Percentiles rank a stretch among this genome's conserved stretches.
Evolutionary conservation across 2,888 invertebrate species (phyloP).

Genomic region (Exephanes ischioxanthus): DNA sequence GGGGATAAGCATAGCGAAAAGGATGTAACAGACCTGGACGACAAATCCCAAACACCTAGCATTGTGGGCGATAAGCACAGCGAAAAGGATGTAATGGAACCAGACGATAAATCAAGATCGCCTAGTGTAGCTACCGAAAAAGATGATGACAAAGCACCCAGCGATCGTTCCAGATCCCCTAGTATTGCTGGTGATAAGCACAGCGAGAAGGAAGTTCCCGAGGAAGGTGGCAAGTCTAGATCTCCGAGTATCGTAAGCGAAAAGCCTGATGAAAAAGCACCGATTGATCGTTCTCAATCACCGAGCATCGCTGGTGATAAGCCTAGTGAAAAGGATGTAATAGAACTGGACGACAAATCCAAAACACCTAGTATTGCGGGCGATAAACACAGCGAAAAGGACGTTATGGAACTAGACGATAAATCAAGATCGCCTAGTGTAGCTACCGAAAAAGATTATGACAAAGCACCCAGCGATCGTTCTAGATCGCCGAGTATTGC

Average conservation of each 20-base stretch:
- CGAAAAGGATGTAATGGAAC: constrained; percentile 9
- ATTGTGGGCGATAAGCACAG: constrained; percentile 28
- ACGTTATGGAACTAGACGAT: too few relatives aligned
- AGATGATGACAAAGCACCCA: too few relatives aligned
- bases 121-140: too few relatives aligned
- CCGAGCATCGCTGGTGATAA: not conserved
- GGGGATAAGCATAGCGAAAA: constrained; percentile 11
- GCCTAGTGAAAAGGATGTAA: constrained; percentile 42
- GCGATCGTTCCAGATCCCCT: too few relatives aligned
- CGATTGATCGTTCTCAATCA: too few relatives aligned
- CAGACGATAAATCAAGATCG: not conserved
- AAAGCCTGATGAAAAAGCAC: too few relatives aligned
- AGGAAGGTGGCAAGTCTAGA: too few relatives aligned
- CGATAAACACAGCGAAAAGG: too few relatives aligned
- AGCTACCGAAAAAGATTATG: constrained; percentile 41
- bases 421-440: constrained; percentile 44
- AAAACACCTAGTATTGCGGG: constrained; percentile 10
- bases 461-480: constrained; percentile 36
- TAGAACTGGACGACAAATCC: not conserved
- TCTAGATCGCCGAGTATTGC: constrained; percentile 71
- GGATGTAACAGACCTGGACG: not conserved
- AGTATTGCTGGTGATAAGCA: too few relatives aligned
- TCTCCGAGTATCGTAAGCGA: too few relatives aligned
- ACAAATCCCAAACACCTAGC: constrained; percentile 66
- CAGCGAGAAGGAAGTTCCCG: too few relatives aligned